A percentile compares a stretch with the other conserved stretches of the same genome.
phyloP scores from a whole-genome alignment of 92 coral and sea anemone species.

The Muricea muricata region DNA sequence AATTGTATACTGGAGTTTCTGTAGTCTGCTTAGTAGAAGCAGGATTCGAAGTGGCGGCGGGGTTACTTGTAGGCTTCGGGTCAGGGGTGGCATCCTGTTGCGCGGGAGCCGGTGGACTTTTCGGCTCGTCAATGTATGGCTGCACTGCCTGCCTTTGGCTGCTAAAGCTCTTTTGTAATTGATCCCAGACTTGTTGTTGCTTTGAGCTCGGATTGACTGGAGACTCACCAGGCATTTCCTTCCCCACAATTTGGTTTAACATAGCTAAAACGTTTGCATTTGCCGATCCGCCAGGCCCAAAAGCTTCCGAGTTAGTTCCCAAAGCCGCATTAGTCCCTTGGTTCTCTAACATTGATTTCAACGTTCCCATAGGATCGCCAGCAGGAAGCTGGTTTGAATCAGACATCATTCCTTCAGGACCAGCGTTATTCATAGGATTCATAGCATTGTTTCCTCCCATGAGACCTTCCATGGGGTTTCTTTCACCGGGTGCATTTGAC shows the following conservation, averaged over 20 bases:
- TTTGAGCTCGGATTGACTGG: conserved; percentile 36
- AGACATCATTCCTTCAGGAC: conserved; percentile 24
- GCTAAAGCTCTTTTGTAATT: conserved; percentile 19
- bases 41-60: background rate
- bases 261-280: conserved; percentile 39
- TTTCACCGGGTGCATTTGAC: conserved; percentile 19
- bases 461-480: conserved; percentile 12
- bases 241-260: conserved; percentile 46
- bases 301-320: conserved; percentile 30
- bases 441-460: conserved; percentile 60
- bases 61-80: background rate
- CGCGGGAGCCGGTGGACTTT: background rate
- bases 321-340: conserved; percentile 45
- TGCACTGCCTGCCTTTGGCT: conserved; percentile 12
- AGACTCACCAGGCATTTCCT: conserved; percentile 41
- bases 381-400: conserved; percentile 36
- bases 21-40: background rate
- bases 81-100: conserved; percentile 5
- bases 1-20: conserved; percentile 5
- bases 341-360: conserved; percentile 25
- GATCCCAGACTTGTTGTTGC: conserved; percentile 27
- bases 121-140: conserved; percentile 20
- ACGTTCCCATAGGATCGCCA: conserved; percentile 45
- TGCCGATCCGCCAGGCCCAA: conserved; percentile 45
- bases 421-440: conserved; percentile 47